These are phyloP conservation scores for Drosophila bunnanda DNA, from an alignment of 2,888 invertebrate species.

Conservation along the genomic window DNA sequence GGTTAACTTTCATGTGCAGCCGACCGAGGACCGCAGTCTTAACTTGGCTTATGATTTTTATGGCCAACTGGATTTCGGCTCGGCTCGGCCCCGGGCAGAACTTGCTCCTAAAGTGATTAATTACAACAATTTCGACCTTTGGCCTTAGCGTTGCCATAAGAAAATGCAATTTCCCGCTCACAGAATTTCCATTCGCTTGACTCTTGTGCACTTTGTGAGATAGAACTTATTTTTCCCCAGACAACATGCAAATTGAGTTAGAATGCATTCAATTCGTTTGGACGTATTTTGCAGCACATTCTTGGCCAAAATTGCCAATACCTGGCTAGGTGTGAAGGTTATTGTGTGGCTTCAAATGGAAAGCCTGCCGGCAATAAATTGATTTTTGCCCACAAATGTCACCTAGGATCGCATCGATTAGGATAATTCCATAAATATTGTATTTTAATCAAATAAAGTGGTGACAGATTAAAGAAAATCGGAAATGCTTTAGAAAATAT, in stretches of 20 bases:
- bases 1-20: conserved; percentile 42
- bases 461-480: neutral
- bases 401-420: neutral
- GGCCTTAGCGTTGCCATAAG: conserved; percentile 13
- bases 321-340: conserved; percentile 3
- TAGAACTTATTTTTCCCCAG: conserved; percentile 14
- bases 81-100: conserved; percentile 6
- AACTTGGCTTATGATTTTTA: conserved; percentile 48
- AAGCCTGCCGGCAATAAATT: conserved; percentile 1
- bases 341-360: conserved; percentile 1
- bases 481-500: neutral
- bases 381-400: neutral
- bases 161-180: conserved; percentile 24
- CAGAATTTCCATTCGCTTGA: conserved; percentile 15
- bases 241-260: conserved; percentile 31
- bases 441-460: conserved; percentile 9
- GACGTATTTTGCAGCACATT: conserved; percentile 21
- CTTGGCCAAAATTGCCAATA: conserved; percentile 2
- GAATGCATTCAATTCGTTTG: neutral
- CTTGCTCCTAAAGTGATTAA: conserved; percentile 58
- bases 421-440: neutral
- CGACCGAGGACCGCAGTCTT: conserved; percentile 18
- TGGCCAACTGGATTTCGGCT: conserved; percentile 22
- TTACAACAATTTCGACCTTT: conserved; percentile 41
- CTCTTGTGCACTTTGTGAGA: conserved; percentile 17